These are phyloP conservation scores for Nyctibius bracteatus DNA, from an alignment of 2,113 vertebrate genomes.

Conservation along the genomic window DNA sequence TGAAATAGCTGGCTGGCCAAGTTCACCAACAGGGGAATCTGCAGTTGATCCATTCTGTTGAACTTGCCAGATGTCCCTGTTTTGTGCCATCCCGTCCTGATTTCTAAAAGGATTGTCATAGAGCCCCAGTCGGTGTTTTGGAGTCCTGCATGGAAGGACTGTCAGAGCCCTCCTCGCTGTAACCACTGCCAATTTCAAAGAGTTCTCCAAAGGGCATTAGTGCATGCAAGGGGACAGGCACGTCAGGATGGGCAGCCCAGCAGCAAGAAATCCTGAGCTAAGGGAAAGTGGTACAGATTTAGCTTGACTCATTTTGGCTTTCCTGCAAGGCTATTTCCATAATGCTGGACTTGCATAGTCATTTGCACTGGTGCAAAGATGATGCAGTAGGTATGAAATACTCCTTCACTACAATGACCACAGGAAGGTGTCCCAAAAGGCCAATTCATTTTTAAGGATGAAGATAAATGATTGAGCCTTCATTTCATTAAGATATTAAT, in stretches of 20 bases:
- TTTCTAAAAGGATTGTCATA: background rate
- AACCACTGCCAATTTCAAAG: background rate
- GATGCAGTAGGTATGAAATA: background rate
- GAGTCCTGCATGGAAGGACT: background rate
- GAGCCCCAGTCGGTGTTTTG: background rate
- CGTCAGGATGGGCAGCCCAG: background rate
- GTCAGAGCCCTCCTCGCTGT: background rate
- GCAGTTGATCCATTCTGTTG: conserved; percentile 39
- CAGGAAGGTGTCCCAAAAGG: background rate
- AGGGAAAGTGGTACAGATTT: background rate
- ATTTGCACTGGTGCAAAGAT: background rate
- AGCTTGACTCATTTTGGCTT: background rate
- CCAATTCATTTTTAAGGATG: background rate
- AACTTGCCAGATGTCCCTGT: conserved; percentile 50
- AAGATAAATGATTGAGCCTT: background rate
- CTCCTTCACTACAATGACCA: background rate
- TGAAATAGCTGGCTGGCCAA: conserved; percentile 29
- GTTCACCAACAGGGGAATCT: conserved; percentile 56
- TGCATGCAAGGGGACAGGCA: background rate
- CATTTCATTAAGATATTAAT: background rate
- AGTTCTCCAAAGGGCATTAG: background rate
- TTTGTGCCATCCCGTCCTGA: background rate
- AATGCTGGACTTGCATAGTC: background rate
- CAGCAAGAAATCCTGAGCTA: background rate
- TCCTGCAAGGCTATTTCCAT: background rate